phyloP scores from a whole-genome alignment of 2,888 invertebrate species.

The Habrosyne pyritoides region DNA sequence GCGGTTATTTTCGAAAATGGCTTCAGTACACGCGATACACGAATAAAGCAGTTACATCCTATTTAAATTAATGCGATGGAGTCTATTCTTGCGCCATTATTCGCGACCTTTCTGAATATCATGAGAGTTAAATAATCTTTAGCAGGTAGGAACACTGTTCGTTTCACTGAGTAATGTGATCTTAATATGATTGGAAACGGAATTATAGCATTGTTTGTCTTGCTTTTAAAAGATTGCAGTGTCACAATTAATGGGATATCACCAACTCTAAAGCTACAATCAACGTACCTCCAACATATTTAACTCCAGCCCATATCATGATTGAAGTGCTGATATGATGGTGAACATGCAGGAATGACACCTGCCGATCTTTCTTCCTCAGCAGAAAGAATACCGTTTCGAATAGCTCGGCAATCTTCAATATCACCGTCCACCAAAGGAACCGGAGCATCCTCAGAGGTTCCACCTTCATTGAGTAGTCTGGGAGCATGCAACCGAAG shows the following conservation, averaged over 20 bases:
- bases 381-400: slow-evolving; percentile 89
- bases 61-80: slow-evolving; percentile 6
- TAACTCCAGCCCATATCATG: slow-evolving; percentile 84
- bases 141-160: no score
- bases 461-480: slow-evolving; percentile 86
- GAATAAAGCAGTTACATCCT: slow-evolving; percentile 22
- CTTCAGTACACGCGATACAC: slow-evolving; percentile 28
- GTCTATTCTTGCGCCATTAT: slow-evolving; percentile 4
- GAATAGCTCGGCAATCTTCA: slow-evolving; percentile 86
- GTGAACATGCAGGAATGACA: slow-evolving; percentile 88
- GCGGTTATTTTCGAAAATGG: slow-evolving; percentile 19
- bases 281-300: slow-evolving; percentile 86
- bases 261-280: background rate
- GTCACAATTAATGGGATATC: background rate
- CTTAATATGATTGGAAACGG: background rate
- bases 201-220: background rate
- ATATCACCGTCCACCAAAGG: slow-evolving; percentile 85
- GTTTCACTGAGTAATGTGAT: no score
- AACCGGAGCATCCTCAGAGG: slow-evolving; percentile 83
- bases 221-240: background rate
- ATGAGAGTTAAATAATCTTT: background rate
- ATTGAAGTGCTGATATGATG: slow-evolving; percentile 86
- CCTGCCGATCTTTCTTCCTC: slow-evolving; percentile 88
- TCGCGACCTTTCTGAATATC: background rate
- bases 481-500: slow-evolving; percentile 87